phyloP scores from a whole-genome alignment of 2,113 vertebrate genomes.

The Bujurquina vittata region DNA sequence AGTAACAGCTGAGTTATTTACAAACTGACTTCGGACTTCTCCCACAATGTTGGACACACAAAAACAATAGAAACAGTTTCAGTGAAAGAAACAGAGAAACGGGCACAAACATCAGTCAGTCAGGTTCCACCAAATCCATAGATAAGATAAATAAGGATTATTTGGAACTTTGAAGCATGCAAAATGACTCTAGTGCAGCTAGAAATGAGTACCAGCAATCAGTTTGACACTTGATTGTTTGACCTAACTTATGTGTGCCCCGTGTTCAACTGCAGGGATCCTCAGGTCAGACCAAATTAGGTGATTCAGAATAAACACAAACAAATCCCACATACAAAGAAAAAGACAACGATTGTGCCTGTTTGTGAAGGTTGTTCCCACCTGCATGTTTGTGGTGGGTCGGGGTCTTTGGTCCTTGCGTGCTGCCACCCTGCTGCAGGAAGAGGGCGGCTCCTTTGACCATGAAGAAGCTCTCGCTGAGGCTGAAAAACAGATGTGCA shows the following conservation, averaged over 20 bases:
- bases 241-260: not conserved
- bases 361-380: slow-evolving; percentile 56
- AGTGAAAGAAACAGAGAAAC: not conserved
- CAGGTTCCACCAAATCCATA: not conserved
- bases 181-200: not conserved
- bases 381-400: slow-evolving; percentile 94
- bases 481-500: slow-evolving; percentile 73
- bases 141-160: too few relatives aligned
- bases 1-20: not conserved
- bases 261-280: not conserved
- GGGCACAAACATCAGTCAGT: not conserved
- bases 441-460: slow-evolving; percentile 98
- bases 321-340: slow-evolving; percentile 12
- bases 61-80: not conserved
- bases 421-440: slow-evolving; percentile 90
- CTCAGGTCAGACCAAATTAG: slow-evolving; percentile 3
- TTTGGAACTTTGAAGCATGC: not conserved
- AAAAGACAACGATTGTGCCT: slow-evolving; percentile 10
- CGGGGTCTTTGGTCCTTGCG: slow-evolving; percentile 86
- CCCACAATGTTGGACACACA: not conserved
- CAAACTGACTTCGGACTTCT: slow-evolving; percentile 2
- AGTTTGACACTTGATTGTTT: not conserved
- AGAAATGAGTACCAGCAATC: not conserved
- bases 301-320: slow-evolving; percentile 25
- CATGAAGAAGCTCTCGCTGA: slow-evolving; percentile 99